Evolutionary conservation across 2,113 vertebrate genomes (phyloP), one percentile per base, ranked within the genome.

Genomic region (Stercorarius parasiticus): DNA sequence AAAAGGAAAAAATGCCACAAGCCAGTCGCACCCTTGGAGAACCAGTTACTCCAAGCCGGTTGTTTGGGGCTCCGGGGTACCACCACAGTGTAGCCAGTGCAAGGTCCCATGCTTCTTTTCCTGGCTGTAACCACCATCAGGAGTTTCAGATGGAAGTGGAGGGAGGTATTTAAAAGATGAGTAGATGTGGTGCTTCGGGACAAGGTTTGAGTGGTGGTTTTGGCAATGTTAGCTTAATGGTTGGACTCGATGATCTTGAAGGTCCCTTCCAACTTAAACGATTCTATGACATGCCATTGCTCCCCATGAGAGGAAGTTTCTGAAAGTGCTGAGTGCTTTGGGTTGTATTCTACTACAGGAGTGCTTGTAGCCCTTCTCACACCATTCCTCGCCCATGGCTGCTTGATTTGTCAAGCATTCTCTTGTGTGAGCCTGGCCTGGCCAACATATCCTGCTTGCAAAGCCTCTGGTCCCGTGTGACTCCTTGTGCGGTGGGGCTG

Each of bases 21-120:
- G 34, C 5, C 0, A 0, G 43, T 65, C 0, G 0, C 29, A 13
- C 11, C 19, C 56, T 84, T 4, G 0, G 42, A 74, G 32, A 81
- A 43, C 14, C 29, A 9, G 34, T 49, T 53, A 26, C 18, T 61
- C 45, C 5, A 7, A 65, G 43, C 13, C 4, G 2, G 5, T 45
- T 78, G 70, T 27, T 16, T 61, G 45, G 16, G 26, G 17, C 20
- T 80, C 42, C 34, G 17, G 40, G 45, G 34, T 74, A 47, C 38
- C 42, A 53, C 12, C 12, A 34, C 25, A 42, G 13, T 1, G 3
- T 8, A 74, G 36, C 5, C 55, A 84, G 23, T 34, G 53, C 18
- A 59, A 64, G 15, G 29, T 70, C 16, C 21, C 13, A 13, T 1
- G 0, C 10, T 38, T 42, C 38, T 90, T 86, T 52, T 82, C 62